These are phyloP conservation scores for Patagioenas fasciata DNA, from an alignment of 2,113 vertebrate species.

Conservation along the genomic window DNA sequence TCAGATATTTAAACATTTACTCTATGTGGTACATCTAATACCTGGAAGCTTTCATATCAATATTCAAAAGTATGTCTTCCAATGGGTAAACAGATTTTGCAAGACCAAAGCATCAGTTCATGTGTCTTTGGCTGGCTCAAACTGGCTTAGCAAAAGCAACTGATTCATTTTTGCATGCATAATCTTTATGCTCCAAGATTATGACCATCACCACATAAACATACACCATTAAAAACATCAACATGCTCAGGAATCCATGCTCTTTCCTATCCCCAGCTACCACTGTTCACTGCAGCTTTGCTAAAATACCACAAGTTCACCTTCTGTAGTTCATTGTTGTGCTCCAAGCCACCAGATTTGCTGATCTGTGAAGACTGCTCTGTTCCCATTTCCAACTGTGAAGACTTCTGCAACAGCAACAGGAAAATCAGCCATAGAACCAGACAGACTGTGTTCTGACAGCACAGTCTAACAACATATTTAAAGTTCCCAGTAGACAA, in stretches of 20 bases:
- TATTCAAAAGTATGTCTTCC: rapidly evolving
- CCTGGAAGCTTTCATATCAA: neutral
- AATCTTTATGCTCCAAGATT: neutral
- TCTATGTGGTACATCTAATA: neutral
- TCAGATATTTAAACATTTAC: neutral
- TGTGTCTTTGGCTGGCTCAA: neutral
- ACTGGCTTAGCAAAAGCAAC: neutral
- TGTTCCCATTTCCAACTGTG: constrained; percentile 17
- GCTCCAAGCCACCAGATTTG: constrained; percentile 68
- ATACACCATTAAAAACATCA: neutral
- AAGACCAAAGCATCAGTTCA: neutral
- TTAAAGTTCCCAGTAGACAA: neutral
- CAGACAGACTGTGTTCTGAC: rapidly evolving
- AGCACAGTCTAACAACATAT: neutral
- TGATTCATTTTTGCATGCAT: rapidly evolving
- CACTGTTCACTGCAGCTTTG: neutral
- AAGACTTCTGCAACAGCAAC: constrained; percentile 75
- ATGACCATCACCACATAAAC: neutral
- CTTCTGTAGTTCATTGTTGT: constrained; percentile 78
- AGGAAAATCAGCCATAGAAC: neutral
- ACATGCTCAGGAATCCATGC: rapidly evolving
- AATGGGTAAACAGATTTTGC: neutral
- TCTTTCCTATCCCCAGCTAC: neutral
- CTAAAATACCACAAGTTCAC: constrained; percentile 64
- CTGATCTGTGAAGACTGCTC: constrained; percentile 63